A percentile compares a stretch with the other conserved stretches of the same genome.
These are phyloP conservation scores for Coreius guichenoti DNA, from an alignment of 2,797 vertebrate species.

Conservation along the genomic window DNA sequence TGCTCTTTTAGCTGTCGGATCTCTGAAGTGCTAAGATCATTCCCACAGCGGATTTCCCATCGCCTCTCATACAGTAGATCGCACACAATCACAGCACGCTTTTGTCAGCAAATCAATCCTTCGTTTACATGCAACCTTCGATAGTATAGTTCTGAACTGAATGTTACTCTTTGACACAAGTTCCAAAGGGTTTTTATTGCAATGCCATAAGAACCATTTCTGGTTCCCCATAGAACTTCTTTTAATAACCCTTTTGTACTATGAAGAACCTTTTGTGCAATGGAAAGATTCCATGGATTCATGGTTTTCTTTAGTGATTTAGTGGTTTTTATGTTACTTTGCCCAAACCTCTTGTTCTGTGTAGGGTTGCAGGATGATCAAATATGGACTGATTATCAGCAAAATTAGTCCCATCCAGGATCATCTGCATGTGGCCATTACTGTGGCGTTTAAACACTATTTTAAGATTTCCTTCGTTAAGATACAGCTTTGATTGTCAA, in stretches of 20 bases:
- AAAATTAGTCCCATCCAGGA: background rate
- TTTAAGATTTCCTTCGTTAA: background rate
- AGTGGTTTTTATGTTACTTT: background rate
- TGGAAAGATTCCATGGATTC: background rate
- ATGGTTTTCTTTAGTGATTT: background rate
- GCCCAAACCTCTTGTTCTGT: background rate
- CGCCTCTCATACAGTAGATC: slow-evolving; percentile 65
- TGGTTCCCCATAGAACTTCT: background rate
- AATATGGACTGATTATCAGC: background rate
- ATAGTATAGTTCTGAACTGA: background rate
- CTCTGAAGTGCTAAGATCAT: slow-evolving; percentile 66
- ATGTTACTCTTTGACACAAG: background rate
- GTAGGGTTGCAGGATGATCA: background rate
- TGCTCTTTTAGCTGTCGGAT: slow-evolving; percentile 50
- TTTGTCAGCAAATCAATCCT: background rate
- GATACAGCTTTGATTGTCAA: background rate
- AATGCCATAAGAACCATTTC: too few species aligned
- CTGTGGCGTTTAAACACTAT: background rate
- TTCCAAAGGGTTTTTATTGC: too few species aligned
- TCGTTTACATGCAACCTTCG: background rate
- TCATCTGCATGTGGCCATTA: background rate
- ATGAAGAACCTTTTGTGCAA: background rate
- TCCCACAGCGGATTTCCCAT: slow-evolving; percentile 74
- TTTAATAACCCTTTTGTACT: background rate
- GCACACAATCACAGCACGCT: background rate